Percentiles rank a stretch among this genome's conserved stretches.
These are phyloP conservation scores for Myrmecobius fasciatus DNA, from an alignment of 2,113 vertebrate genomes.

Conservation along the genomic window DNA sequence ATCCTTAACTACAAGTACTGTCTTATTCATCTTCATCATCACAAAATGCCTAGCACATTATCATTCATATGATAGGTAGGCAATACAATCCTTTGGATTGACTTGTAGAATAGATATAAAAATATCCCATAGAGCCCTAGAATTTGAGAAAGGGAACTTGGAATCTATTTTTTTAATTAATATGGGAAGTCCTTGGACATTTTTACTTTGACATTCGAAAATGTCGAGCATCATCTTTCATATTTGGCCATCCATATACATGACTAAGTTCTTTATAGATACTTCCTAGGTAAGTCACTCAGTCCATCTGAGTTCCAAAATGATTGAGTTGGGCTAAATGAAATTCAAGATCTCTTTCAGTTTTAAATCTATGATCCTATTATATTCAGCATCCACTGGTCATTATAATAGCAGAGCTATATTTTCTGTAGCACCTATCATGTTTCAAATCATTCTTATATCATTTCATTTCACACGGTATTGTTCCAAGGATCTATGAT, in stretches of 20 bases:
- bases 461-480: neutral
- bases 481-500: neutral
- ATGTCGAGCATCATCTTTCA: neutral
- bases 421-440: neutral
- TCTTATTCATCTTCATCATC: neutral
- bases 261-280: neutral
- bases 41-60: neutral
- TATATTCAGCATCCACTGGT: neutral
- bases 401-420: neutral
- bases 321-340: neutral
- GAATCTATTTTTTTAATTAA: neutral
- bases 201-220: neutral
- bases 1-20: neutral
- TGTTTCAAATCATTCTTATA: neutral
- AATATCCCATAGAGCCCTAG: neutral
- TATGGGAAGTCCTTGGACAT: neutral
- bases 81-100: neutral
- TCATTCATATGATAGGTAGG: neutral
- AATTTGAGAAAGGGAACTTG: neutral
- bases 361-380: neutral
- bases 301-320: neutral
- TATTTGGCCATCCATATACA: neutral
- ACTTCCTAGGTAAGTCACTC: neutral
- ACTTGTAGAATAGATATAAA: neutral
- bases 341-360: neutral